These are phyloP conservation scores for Microctonus brassicae DNA, from an alignment of 2,888 invertebrate species.

Conservation along the genomic window DNA sequence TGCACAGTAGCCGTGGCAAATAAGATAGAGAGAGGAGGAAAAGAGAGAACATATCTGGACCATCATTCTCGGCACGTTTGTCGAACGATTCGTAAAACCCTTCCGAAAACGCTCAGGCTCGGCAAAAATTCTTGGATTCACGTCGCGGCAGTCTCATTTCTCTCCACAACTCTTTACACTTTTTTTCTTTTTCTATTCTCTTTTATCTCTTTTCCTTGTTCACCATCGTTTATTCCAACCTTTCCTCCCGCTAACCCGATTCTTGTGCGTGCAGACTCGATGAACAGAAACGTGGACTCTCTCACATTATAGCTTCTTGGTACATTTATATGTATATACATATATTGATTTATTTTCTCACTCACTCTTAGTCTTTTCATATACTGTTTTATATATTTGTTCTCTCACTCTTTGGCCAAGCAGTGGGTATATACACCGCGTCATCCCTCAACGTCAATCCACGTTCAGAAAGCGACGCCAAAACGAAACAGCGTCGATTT, in stretches of 20 bases:
- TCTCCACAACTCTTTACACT: conserved; percentile 45
- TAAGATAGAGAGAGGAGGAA: neutral
- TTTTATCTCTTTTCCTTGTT: conserved; percentile 31
- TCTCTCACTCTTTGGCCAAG: conserved; percentile 19
- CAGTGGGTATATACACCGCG: conserved; percentile 49
- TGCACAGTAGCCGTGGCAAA: conserved; percentile 1
- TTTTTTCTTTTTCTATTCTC: conserved; percentile 40
- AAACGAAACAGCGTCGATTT: conserved; percentile 60
- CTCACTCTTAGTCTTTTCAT: conserved; percentile 23
- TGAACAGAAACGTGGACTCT: conserved; percentile 23
- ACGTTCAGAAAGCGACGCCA: conserved; percentile 48
- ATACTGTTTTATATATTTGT: conserved; percentile 7
- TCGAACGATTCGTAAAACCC: conserved; percentile 60
- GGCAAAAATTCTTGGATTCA: conserved; percentile 55
- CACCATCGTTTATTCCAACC: conserved; percentile 31
- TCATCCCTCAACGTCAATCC: conserved; percentile 69
- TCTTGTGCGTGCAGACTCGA: conserved; percentile 18
- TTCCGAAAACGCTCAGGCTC: conserved; percentile 54
- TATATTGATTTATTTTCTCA: conserved; percentile 18
- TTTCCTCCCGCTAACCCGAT: conserved; percentile 32
- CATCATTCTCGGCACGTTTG: conserved; percentile 62
- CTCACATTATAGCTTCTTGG: no score
- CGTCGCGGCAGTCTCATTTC: conserved; percentile 45
- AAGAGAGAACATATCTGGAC: conserved; percentile 31
- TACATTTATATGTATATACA: conserved; percentile 18